Evolutionary conservation across 2,888 invertebrate species (phyloP), one percentile per base, ranked within the genome.

Genomic region (Diaprepes abbreviatus): DNA sequence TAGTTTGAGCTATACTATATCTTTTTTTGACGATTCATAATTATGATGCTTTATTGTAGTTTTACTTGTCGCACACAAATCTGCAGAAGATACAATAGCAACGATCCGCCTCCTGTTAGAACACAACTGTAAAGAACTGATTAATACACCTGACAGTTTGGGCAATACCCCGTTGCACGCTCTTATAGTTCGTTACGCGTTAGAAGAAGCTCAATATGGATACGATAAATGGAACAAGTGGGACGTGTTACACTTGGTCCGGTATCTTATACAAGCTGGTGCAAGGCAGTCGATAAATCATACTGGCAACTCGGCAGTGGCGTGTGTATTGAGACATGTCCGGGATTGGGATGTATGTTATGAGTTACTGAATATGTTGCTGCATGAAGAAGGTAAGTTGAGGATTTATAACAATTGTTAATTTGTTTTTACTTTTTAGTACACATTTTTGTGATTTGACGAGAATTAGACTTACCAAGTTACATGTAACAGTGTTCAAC

Each of bases 111-210:
- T 92, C 63, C 83, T 93, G 48, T 83, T 93, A 52, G 92, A 92
- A 75, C 89, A 91, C 65, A 92, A 92, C 0, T 90, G 92, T 74
- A 89, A 89, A 79, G 91, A 92, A 76, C 83, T 91, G 60, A 90
- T 93, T 48, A 92, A 92, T 80, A 88, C 89, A 57, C 89, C 91
- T 0, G 92, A 93, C 79, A 89, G 89, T 35, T 84, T 92, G 58
- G 91, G 91, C 0, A 92, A 92, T 81, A 92, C 92, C 0, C 91
- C 92, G 0, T 82, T 93, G 9, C 92, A 93, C 83, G 90, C 88
- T 0, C 79, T 88, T 1, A 88, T 89, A 55, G 88, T 88, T 2
- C 85, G 90, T 19, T 91, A 91, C 81, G 90, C 91, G 0, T 78
- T 91, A 73, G 91, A 92, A 80, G 91, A 92, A 80, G 89, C 89